These are phyloP conservation scores for Scopus umbretta DNA, from an alignment of 2,113 vertebrate species.

Conservation along the genomic window DNA sequence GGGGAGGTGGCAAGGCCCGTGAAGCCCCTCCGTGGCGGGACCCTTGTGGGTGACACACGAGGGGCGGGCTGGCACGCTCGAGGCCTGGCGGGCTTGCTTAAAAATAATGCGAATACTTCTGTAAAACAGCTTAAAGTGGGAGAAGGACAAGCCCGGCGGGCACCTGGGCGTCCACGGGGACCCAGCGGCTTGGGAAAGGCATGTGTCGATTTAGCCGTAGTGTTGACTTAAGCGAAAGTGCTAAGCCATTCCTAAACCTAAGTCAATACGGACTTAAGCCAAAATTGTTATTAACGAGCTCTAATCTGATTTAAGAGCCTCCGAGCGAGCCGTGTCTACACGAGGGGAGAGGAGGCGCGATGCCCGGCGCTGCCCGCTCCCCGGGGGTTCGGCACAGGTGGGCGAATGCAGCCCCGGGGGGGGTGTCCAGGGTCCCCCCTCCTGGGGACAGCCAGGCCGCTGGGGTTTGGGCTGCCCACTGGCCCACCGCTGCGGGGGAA, in stretches of 20 bases:
- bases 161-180: background rate
- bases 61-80: background rate
- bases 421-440: too few species aligned
- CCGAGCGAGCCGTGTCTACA: background rate
- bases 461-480: background rate
- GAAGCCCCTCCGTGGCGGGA: background rate
- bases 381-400: background rate
- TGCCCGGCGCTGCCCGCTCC: background rate
- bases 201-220: constrained; percentile 16
- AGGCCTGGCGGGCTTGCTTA: background rate
- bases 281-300: constrained; percentile 61
- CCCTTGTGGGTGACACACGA: background rate
- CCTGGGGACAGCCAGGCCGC: too few species aligned
- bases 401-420: background rate
- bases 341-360: background rate
- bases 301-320: constrained; percentile 54
- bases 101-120: background rate
- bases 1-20: background rate
- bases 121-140: background rate
- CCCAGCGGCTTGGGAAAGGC: background rate
- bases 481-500: background rate
- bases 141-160: background rate
- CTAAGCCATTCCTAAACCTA: constrained; percentile 62
- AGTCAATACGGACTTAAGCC: constrained; percentile 64
- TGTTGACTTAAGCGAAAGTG: constrained; percentile 60